Evolutionary conservation across 2,797 vertebrate species (phyloP), one percentile per base, ranked within the genome.

Genomic region (Eospalax fontanierii): DNA sequence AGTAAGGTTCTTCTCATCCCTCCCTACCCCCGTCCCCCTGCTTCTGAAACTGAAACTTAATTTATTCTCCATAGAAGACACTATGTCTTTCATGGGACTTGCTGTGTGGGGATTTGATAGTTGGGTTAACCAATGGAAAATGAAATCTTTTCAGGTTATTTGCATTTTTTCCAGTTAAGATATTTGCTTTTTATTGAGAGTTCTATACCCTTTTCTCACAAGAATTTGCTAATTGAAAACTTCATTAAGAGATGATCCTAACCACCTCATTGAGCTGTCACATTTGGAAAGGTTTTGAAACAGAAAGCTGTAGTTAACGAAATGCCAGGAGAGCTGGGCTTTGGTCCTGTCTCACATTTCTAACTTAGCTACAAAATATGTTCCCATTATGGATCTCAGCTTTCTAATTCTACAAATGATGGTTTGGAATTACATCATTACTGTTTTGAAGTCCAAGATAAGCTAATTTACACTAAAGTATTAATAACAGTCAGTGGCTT

Each of bases 361-460:
- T 91, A 71, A 89, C 43, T 96, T 91, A 92, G 76, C 66, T 97
- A 81, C 71, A 91, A 93, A 94, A 92, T 87, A 33, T 90, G 33
- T 82, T 97, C 91, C 92, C 94, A 81, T 85, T 93, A 95, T 94
- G 68, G 38, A 84, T 96, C 92, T 97, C 95, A 94, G 74, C 93
- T 97, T 97, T 95, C 94, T 94, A 50, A 30, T 92, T 95, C 80
- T 96, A 85, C 92, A 89, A 95, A 97, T 97, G 95, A 94, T 65
- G 70, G 43, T 63, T 94, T 95, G 61, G 82, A 96, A 94, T 95
- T 94, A 93, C 33, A 82, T 74, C 63, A 96, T 95, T 85, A 95
- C 43, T 71, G 54, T 59, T 87, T 95, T 57, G 90, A 90, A 93
- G 4, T 85, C 59, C 74, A 93, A 71, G 83, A 93, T 95, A 96